Percentiles rank a stretch among this genome's conserved stretches.
Conservation (phyloP, 2,888 invertebrate species). For the Thymelicus lineola region DNA sequence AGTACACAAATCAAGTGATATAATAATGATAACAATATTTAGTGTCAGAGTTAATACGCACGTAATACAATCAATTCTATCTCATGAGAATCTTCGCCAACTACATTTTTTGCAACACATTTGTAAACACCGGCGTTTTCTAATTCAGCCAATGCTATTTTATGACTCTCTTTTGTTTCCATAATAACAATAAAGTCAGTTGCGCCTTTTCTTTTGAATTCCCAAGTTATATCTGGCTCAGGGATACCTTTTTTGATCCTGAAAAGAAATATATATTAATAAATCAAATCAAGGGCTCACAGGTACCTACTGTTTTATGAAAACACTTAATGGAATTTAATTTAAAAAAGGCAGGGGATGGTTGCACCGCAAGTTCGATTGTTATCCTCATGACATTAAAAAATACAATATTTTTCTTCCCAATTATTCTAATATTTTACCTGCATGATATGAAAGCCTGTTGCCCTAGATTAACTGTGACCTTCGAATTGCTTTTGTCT, state of each 20-base stretch:
- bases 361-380: no score
- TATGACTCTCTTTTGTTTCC: not conserved
- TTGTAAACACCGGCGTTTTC: not conserved
- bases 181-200: not conserved
- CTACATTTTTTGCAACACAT: not conserved
- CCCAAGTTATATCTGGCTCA: not conserved
- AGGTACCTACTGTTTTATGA: no score
- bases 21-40: no score
- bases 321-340: no score
- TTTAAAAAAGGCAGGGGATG: no score
- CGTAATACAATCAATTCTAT: not conserved
- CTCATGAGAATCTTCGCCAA: not conserved
- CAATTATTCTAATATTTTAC: not conserved
- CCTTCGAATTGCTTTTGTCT: not conserved
- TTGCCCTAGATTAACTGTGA: not conserved
- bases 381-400: no score
- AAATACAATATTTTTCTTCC: constrained; percentile 8
- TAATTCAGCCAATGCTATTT: not conserved
- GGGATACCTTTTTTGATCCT: not conserved
- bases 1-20: no score
- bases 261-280: not conserved
- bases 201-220: not conserved
- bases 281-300: no score
- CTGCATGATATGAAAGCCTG: constrained; percentile 12
- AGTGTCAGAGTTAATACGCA: not conserved